Percentiles rank a stretch among this genome's conserved stretches.
Conservation (phyloP, 64 coral and sea anemone genomes). For the Montipora foliosa region DNA sequence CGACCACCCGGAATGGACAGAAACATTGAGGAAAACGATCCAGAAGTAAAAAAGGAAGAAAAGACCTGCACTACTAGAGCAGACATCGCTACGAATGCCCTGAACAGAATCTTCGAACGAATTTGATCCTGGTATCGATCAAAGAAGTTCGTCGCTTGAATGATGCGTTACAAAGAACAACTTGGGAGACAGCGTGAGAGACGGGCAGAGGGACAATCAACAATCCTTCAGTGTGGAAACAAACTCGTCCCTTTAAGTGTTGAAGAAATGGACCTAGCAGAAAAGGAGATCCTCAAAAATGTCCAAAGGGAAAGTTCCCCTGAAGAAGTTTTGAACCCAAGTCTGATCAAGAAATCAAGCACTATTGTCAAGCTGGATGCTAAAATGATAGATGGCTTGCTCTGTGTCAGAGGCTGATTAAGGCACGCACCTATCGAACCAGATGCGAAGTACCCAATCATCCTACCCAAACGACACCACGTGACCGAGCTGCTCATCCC, state of each 20-base stretch:
- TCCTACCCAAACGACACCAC: neutral
- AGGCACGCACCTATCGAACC: constrained; percentile 16
- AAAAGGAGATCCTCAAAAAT: neutral
- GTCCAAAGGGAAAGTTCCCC: neutral
- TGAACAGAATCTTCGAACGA: neutral
- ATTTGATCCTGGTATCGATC: constrained; percentile 5
- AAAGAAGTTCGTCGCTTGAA: constrained; percentile 46
- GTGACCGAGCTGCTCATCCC: too few relatives aligned
- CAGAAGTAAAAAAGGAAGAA: too few relatives aligned
- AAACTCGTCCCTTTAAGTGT: neutral
- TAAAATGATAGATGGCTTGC: neutral
- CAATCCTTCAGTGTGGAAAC: neutral
- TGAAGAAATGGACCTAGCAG: too few relatives aligned
- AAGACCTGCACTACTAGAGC: neutral
- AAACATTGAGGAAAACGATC: too few relatives aligned
- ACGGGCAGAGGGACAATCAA: too few relatives aligned
- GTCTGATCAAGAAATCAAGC: neutral
- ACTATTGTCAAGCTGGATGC: neutral
- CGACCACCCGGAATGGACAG: too few relatives aligned
- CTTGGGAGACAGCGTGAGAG: neutral
- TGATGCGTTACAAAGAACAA: neutral
- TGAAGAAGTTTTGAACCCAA: neutral
- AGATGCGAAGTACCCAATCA: neutral
- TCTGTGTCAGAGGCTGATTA: constrained; percentile 13
- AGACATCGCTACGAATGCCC: neutral